Evolutionary conservation across 1,140 invertebrate genomes (phyloP), one percentile per base, ranked within the genome.

Genomic region (Musca vetustissima): DNA sequence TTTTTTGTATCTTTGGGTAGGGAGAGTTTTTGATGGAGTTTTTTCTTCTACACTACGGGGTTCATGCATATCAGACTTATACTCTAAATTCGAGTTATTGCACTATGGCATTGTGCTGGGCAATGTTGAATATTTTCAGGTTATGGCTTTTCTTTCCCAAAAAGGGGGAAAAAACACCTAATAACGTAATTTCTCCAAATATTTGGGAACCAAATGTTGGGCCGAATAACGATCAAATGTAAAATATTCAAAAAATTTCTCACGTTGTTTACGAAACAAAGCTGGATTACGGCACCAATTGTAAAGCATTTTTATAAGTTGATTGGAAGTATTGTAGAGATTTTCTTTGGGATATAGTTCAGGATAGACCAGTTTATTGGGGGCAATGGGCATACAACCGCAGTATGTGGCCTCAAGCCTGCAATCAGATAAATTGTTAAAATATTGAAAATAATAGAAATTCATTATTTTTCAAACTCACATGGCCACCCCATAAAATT

Each of bases 401-500:
- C 85, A 85, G 71, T 85, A 86, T 8, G 85, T 85, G n/a, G 89
- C 89, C 82, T 93, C 91, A 57, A 92, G 75, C 86, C 88, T 89
- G 72, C 47, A 83, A 82, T 65, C 68, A 71, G 72, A 73, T 61
- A 69, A 25, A 43, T 53, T 28, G 28, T 17, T 32, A 28, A 28
- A 66, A 66, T n/a, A 3, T 8, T n/a, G n/a, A 28, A 28, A 50
- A 14, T n/a, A 55, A 32, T 49, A 4, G 21, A 65, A 48, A 49
- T 48, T 24, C 36, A 47, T 43, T 21, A 21, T 48, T 24, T 21
- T 4, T 24, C 6, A 9, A 55, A 67, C 84, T 83, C 84, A 88
- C 88, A 92, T 90, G 19, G 90, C 85, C 24, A 92, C 90, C 52
- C 91, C 91, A 81, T 89, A 92, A 78, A 92, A 92, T 79, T 92